Evolutionary conservation across 2,888 invertebrate genomes (phyloP), one percentile per base, ranked within the genome.

Genomic region (Mamestra brassicae): DNA sequence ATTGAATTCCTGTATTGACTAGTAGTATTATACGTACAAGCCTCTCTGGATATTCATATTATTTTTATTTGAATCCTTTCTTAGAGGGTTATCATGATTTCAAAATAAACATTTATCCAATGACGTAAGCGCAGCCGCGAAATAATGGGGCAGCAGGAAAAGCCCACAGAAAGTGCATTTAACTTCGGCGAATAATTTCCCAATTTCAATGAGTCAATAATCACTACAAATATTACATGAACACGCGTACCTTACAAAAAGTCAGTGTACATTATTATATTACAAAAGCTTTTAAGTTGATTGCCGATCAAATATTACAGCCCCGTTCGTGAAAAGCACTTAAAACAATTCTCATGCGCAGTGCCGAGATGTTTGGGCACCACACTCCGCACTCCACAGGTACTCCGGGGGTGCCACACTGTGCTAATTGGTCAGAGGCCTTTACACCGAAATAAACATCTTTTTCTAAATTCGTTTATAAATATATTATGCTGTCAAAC

Each of bases 401-500:
- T 76, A 75, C 81, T 67, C 74, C 38, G 70, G 42, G 75, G 82
- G 66, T 79, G 74, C 74, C 61, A 72, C 69, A 72, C 62, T 70
- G 88, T 90, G 91, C 91, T 95, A 95, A 95, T 94, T 94, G 94
- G 88, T 88, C 89, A 89, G 87, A 64, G 78, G 72, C 74, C 67
- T 85, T 76, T 74, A 74, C 78, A 74, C 82, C 84, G 81, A 88
- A 84, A 88, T 85, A 85, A 89, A 89, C 89, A 89, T 91, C 86
- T 92, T 92, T 42, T 92, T 92, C 26, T 85, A 88, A 90, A 93
- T 91, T 87, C 92, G 90, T 90, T 94, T 93, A 93, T 94, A 94
- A 94, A 93, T 91, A 94, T 93, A 93, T 94, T 92, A 93, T 84
- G 87, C 89, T 89, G 89, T 90, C 90, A 93, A 93, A 93, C 91